Base-by-base conservation (phyloP, 2,797 vertebrate species). In the Ctenopoma kingsleyae region DNA sequence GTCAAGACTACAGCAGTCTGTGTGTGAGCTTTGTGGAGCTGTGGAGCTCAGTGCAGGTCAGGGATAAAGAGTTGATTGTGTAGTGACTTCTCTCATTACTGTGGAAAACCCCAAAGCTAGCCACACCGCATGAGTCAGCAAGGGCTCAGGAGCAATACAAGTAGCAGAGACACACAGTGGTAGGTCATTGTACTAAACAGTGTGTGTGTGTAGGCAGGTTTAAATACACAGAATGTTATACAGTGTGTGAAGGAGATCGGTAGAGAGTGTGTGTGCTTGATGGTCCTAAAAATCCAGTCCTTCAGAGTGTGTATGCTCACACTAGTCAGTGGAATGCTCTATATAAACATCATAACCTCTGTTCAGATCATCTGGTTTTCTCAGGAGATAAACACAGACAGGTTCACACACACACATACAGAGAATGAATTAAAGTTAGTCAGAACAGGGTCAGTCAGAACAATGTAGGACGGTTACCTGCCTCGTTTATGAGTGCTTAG, bases 61-160 rank as follows among this genome's bases (percentile, higher is more conserved):
- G 38, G 83, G 74, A 93, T 87, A 92, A 94, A 90, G 89, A 67
- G n/a, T 32, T 65, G 68, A 90, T 90, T 93, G 92, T 93, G 76
- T 56, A 50, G 69, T 0, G 4, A 74, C 75, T 62, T 85, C 86
- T 89, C 80, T 78, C 46, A 23, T 87, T 87, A 70, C 82, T 72
- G 71, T 89, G 92, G 91, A 94, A 94, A 93, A 85, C 82, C 93
- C 92, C 88, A 23, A 74, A 77, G 68, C 59, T 43, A 30, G 76
- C 82, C 80, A 85, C 80, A 82, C 88, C 74, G 48, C 74, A 69
- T 91, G 90, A 92, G 85, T 91, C 91, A 92, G 87, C 78, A 64
- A 77, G 55, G 71, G 71, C 74, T 64, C 68, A 61, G 74, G 58
- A 74, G 68, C 52, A 35, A 46, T 58, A 61, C 56, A 47, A 61